A percentile compares a stretch with the other conserved stretches of the same genome.
These are phyloP conservation scores for Notospermus geniculatus DNA, from an alignment of 1,140 invertebrate genomes.

Conservation along the genomic window DNA sequence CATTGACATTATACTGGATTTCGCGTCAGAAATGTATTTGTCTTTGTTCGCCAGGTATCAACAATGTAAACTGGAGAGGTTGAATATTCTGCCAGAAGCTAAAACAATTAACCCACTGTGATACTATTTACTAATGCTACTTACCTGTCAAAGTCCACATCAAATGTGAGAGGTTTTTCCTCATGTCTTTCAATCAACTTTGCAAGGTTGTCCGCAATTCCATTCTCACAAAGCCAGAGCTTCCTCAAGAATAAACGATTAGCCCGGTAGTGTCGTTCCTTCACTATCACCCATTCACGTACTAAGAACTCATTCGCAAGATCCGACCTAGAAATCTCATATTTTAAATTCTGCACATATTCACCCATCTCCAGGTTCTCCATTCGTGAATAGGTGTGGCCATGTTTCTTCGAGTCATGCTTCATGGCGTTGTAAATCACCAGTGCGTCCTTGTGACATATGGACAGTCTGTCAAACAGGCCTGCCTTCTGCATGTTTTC, in stretches of 20 bases:
- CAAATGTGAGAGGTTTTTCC: not conserved
- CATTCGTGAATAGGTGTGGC: not conserved
- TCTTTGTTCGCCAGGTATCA: no score
- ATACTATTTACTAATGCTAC: not conserved
- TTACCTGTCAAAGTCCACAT: conserved; percentile 4
- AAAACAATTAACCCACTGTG: not conserved
- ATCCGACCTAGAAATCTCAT: not conserved
- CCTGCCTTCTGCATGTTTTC: no score
- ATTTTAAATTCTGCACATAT: not conserved
- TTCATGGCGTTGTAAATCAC: conserved; percentile 3
- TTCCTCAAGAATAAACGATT: not conserved
- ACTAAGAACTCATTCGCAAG: not conserved
- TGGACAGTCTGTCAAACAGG: no score
- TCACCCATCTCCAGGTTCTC: not conserved
- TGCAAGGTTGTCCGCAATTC: not conserved
- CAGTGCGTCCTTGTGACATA: conserved; percentile 7
- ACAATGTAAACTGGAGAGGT: no score
- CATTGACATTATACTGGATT: no score
- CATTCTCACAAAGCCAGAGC: conserved; percentile 7
- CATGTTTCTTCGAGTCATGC: not conserved
- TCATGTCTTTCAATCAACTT: not conserved
- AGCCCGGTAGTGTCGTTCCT: not conserved
- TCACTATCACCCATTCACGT: not conserved
- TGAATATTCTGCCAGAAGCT: no score
- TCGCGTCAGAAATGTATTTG: no score